Conservation (phyloP, 2,888 invertebrate genomes). For the Drosophila testacea region DNA sequence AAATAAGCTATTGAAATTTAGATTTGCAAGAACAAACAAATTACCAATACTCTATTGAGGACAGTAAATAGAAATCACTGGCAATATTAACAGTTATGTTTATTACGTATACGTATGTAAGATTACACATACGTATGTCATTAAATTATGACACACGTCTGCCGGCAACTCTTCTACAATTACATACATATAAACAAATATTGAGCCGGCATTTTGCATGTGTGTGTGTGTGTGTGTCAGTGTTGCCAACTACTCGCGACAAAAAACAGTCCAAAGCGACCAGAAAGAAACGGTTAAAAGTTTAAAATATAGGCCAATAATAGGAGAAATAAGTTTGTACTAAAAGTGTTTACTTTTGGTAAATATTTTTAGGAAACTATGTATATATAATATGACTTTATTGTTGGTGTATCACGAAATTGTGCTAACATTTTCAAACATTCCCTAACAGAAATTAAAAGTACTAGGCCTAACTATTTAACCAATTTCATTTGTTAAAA, state of each 20-base stretch:
- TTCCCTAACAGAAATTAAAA: too few relatives aligned
- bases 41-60: conserved; percentile 5
- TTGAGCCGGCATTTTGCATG: conserved; percentile 6
- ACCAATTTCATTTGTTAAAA: too few relatives aligned
- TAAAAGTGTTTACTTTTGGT: too few relatives aligned
- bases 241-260: neutral
- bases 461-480: too few relatives aligned
- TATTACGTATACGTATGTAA: conserved; percentile 8
- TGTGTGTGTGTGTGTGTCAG: neutral
- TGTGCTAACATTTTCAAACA: too few relatives aligned
- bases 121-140: conserved; percentile 19
- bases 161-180: conserved; percentile 3
- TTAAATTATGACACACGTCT: conserved; percentile 23
- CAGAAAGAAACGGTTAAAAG: too few relatives aligned
- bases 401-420: too few relatives aligned
- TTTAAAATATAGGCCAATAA: too few relatives aligned
- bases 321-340: too few relatives aligned
- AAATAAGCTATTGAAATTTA: neutral
- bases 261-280: too few relatives aligned
- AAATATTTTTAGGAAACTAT: too few relatives aligned
- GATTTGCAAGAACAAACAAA: neutral
- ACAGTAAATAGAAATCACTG: conserved; percentile 12
- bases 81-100: neutral
- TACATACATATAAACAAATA: conserved; percentile 3
- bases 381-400: too few relatives aligned